These are phyloP conservation scores for Chironomus striatipennis DNA, from an alignment of 1,140 invertebrate genomes.

Conservation along the genomic window DNA sequence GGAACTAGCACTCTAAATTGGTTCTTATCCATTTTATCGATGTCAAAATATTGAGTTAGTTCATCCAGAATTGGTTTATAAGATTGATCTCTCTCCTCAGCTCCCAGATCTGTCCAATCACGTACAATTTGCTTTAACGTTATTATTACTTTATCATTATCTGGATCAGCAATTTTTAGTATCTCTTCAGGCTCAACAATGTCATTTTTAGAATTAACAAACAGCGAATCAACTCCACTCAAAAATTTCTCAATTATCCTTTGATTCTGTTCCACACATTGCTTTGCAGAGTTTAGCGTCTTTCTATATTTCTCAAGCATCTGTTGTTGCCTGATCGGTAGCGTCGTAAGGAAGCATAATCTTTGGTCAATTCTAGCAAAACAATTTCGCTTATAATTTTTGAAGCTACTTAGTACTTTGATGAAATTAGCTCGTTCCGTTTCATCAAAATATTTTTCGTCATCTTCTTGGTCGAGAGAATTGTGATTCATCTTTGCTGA, in stretches of 20 bases:
- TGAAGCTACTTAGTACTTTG: not conserved
- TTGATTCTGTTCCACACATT: not conserved
- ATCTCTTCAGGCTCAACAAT: slow-evolving; percentile 28
- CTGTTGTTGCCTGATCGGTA: not conserved
- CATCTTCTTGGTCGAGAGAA: not conserved
- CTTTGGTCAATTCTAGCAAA: not conserved
- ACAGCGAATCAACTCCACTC: not conserved
- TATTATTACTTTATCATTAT: slow-evolving; percentile 81
- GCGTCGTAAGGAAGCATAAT: not conserved
- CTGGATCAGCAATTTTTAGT: slow-evolving; percentile 35
- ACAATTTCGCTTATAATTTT: not conserved
- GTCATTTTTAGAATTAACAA: slow-evolving; percentile 25
- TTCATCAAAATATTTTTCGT: not conserved
- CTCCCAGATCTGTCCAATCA: slow-evolving; percentile 87
- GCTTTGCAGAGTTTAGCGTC: not conserved
- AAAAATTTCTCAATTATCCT: not conserved
- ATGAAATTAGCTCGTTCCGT: slow-evolving; percentile 24
- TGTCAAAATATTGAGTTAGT: slow-evolving; percentile 65
- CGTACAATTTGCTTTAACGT: slow-evolving; percentile 91
- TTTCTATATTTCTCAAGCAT: slow-evolving; percentile 6
- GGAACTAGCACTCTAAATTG: slow-evolving; percentile 79
- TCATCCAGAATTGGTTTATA: slow-evolving; percentile 87
- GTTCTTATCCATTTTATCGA: slow-evolving; percentile 41
- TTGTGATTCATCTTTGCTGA: not conserved
- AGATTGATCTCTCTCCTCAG: slow-evolving; percentile 72